Base-by-base conservation (phyloP, 1,140 invertebrate genomes). In the Galleria mellonella region DNA sequence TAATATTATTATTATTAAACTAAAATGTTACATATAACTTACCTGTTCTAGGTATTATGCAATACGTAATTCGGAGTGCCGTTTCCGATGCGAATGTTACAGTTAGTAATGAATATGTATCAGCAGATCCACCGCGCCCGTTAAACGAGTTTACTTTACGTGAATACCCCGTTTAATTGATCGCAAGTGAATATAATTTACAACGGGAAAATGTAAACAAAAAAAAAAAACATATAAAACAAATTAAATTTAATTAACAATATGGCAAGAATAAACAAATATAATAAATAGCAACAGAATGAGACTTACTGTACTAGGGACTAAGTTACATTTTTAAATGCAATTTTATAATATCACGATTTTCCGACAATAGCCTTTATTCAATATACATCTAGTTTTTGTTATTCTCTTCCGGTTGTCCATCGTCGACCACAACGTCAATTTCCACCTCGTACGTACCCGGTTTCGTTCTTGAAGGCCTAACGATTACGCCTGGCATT, bases 401-500 rank as follows among this genome's bases (percentile, higher is more conserved):
- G 35, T 23, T 35, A 9, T 10, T 56, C 9, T 62, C 52, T 13
- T 68, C 66, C 3, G 72, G 71, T 29, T 75, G 65, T 9, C 66
- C 78, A 28, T 83, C 79, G 12, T 84, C 79, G 0, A 81, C 63
- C 3, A 79, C 58, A n/a, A 84, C 65, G 36, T 79, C 65, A 9
- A 84, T 78, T 40, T 82, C 73, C 1, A 84, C 72, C 42, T 84
- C 81, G 41, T 73, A 84, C 0, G 76, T 81, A 2, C 81, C 81
- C 0, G 81, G 81, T 35, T 75, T 78, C 4, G 67, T 72, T 3
- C 48, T 51, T 0, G 77, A 81, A 0, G 81, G 81, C 11, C 71
- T 43, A 0, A 82, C 68, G 0, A 82, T 62, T 0, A 82, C 70
- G 1, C 70, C 76, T 9, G 76, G 76, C 48, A 68, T 57, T 35